Evolutionary conservation across 2,888 invertebrate genomes (phyloP).

Genomic region (Parapristionchus giblindavisi): DNA sequence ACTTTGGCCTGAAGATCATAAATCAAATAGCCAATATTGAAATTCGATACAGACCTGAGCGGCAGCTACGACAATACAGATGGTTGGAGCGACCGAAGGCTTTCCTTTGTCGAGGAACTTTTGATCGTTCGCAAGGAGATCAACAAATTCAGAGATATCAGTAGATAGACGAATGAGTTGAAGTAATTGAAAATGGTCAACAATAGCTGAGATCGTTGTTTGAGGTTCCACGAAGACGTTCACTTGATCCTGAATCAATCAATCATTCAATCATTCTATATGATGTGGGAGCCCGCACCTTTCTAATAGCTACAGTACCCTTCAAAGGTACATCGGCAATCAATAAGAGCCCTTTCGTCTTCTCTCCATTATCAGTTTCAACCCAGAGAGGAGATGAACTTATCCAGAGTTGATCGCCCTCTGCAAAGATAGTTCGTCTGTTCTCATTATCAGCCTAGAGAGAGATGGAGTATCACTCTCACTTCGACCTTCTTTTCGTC

Average conservation of each 20-base stretch:
- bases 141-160: conserved; percentile 53
- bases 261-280: too few relatives aligned
- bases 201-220: conserved; percentile 50
- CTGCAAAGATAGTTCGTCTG: conserved; percentile 21
- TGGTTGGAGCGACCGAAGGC: conserved; percentile 34
- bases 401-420: conserved; percentile 44
- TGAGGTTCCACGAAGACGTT: conserved; percentile 53
- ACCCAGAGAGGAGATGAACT: conserved; percentile 59
- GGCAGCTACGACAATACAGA: conserved; percentile 42
- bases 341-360: conserved; percentile 51
- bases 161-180: conserved; percentile 49
- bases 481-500: conserved; percentile 7
- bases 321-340: conserved; percentile 54
- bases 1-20: conserved; percentile 52
- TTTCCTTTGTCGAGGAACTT: conserved; percentile 49
- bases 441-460: background rate
- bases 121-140: conserved; percentile 56
- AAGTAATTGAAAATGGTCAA: conserved; percentile 68
- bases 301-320: conserved; percentile 44
- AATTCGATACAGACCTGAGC: conserved; percentile 38
- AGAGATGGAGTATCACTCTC: conserved; percentile 18
- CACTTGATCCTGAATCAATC: conserved; percentile 37
- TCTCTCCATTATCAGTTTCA: conserved; percentile 57
- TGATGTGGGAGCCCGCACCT: conserved; percentile 31
- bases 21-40: background rate